Evolutionary conservation across 2,888 invertebrate species (phyloP).

Genomic region (Linnaemya tessellans): DNA sequence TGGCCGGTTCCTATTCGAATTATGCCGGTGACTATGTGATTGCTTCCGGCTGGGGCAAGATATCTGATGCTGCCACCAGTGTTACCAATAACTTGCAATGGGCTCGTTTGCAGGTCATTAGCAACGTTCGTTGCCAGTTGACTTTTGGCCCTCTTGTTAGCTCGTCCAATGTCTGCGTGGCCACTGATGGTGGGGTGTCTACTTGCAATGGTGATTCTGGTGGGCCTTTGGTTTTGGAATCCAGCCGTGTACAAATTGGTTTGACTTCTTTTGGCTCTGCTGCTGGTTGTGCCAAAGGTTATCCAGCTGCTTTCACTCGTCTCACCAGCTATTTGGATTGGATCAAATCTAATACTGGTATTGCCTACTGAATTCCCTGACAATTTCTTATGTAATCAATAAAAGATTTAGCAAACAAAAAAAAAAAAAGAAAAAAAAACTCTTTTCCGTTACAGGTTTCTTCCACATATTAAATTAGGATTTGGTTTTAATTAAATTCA

Average conservation of each 20-base stretch:
- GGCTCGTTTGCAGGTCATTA: slow-evolving; percentile 75
- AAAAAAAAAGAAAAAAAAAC: too few species aligned
- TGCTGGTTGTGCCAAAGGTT: slow-evolving; percentile 74
- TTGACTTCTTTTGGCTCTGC: slow-evolving; percentile 62
- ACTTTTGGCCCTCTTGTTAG: slow-evolving; percentile 71
- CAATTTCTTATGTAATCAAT: neutral
- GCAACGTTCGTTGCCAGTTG: slow-evolving; percentile 74
- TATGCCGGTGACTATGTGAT: slow-evolving; percentile 73
- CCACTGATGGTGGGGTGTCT: slow-evolving; percentile 79
- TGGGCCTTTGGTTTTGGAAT: slow-evolving; percentile 79
- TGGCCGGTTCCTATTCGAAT: slow-evolving; percentile 61
- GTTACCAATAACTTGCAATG: slow-evolving; percentile 79
- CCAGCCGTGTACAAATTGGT: slow-evolving; percentile 76
- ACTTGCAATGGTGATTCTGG: slow-evolving; percentile 82
- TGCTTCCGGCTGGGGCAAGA: slow-evolving; percentile 76
- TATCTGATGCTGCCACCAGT: slow-evolving; percentile 71
- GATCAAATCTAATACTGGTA: slow-evolving; percentile 75
- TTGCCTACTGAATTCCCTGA: slow-evolving; percentile 45
- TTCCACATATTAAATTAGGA: too few species aligned
- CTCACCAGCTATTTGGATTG: slow-evolving; percentile 77
- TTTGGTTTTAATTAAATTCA: too few species aligned
- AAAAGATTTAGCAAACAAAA: neutral
- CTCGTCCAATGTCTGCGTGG: slow-evolving; percentile 80
- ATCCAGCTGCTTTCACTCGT: slow-evolving; percentile 76
- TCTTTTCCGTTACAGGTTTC: too few species aligned